A percentile compares a stretch with the other conserved stretches of the same genome.
Conservation (phyloP, 2,888 invertebrate species). For the Cheilosia impressa region DNA sequence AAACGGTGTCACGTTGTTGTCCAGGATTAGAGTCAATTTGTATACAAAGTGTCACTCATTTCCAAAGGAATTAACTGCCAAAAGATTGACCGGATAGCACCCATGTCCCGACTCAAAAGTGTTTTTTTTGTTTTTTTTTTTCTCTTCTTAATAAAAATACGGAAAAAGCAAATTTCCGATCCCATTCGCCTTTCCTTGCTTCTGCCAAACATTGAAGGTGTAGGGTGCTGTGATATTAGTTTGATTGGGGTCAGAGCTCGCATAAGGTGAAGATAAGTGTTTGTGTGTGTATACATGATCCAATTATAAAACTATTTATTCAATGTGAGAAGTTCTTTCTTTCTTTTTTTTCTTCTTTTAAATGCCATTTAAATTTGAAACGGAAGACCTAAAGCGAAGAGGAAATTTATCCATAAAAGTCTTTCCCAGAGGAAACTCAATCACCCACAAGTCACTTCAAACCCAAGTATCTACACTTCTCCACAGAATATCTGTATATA, state of each 20-base stretch:
- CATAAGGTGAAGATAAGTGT: conserved; percentile 19
- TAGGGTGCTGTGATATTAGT: conserved; percentile 23
- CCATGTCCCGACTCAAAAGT: conserved; percentile 58
- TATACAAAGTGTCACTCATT: conserved; percentile 72
- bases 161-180: conserved; percentile 23
- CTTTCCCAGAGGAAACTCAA: conserved; percentile 58
- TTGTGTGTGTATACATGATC: conserved; percentile 22
- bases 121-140: conserved; percentile 27
- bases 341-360: conserved; percentile 4
- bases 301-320: conserved; percentile 64
- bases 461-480: conserved; percentile 19
- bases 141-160: background rate
- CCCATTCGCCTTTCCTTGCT: conserved; percentile 1
- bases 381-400: conserved; percentile 40
- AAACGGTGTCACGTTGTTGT: conserved; percentile 61
- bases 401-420: conserved; percentile 52
- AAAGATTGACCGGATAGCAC: conserved; percentile 56
- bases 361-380: conserved; percentile 61
- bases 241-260: conserved; percentile 62
- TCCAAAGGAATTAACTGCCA: conserved; percentile 72
- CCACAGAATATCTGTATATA: background rate
- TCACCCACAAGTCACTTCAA: conserved; percentile 64
- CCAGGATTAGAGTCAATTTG: conserved; percentile 73
- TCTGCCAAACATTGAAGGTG: background rate
- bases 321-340: conserved; percentile 37